A percentile compares a stretch with the other conserved stretches of the same genome.
Conservation (phyloP, 2,888 invertebrate genomes). For the Tolmerus cingulatus region DNA sequence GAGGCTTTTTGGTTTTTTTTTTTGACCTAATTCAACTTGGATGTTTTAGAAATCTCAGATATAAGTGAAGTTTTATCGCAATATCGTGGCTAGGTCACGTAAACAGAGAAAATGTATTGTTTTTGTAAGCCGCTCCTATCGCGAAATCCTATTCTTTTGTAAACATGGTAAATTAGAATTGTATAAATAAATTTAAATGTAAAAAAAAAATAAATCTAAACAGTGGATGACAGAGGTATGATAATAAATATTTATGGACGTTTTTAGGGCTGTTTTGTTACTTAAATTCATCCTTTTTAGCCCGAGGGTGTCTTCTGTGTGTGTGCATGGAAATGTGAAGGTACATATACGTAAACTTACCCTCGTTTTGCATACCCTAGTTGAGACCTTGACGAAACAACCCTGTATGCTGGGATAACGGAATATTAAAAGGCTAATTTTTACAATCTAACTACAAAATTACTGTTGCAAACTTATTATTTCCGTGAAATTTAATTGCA, state of each 20-base stretch:
- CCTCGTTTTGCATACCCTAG: no score
- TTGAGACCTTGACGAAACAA: no score
- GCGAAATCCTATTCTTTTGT: background rate
- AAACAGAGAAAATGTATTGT: background rate
- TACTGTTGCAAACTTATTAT: no score
- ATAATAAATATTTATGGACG: conserved; percentile 41
- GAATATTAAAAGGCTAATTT: no score
- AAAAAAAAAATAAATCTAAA: background rate
- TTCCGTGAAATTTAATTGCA: no score
- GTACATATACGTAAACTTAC: no score
- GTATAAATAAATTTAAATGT: conserved; percentile 32
- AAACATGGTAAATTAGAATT: conserved; percentile 19
- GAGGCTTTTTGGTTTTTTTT: background rate
- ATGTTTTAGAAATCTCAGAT: background rate
- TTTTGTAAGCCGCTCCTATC: background rate
- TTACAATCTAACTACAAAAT: no score
- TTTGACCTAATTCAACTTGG: background rate
- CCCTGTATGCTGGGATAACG: no score
- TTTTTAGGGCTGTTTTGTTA: conserved; percentile 26
- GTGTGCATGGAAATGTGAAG: no score
- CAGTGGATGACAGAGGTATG: background rate
- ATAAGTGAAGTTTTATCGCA: background rate
- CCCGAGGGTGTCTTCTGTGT: background rate
- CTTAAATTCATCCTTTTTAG: background rate
- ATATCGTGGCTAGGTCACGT: background rate